These are phyloP conservation scores for Eupithecia subumbrata DNA, from an alignment of 2,888 invertebrate genomes.

Conservation along the genomic window DNA sequence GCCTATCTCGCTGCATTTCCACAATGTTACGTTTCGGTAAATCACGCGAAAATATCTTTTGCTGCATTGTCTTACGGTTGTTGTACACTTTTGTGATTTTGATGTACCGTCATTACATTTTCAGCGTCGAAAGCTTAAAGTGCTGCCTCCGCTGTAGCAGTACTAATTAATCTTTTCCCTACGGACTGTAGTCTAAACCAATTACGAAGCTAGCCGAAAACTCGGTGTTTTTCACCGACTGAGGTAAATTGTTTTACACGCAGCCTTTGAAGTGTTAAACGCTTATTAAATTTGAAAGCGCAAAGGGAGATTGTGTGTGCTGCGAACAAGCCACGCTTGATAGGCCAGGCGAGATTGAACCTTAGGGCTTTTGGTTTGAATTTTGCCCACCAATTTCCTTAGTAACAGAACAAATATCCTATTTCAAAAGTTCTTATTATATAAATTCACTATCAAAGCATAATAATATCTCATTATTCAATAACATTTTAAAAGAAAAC, in stretches of 20 bases:
- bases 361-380: constrained; percentile 30
- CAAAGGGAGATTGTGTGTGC: constrained; percentile 70
- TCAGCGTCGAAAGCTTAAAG: constrained; percentile 59
- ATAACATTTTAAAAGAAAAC: constrained; percentile 5
- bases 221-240: constrained; percentile 77
- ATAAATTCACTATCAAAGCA: not conserved
- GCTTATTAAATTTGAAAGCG: constrained; percentile 80
- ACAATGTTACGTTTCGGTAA: constrained; percentile 21
- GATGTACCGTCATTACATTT: constrained; percentile 53
- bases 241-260: constrained; percentile 79
- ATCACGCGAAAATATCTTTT: constrained; percentile 29
- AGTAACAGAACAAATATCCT: not conserved
- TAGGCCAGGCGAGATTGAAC: constrained; percentile 30
- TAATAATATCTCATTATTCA: not conserved
- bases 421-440: not conserved
- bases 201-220: constrained; percentile 77
- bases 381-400: not conserved
- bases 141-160: constrained; percentile 71
- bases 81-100: constrained; percentile 32
- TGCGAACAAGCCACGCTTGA: constrained; percentile 40
- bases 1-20: constrained; percentile 49
- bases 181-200: constrained; percentile 73
- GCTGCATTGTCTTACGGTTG: constrained; percentile 39
- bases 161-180: constrained; percentile 79
- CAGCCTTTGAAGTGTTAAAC: constrained; percentile 80